Percentiles rank a stretch among this genome's conserved stretches.
Conservation (phyloP, 2,888 invertebrate species). For the Harpagoxenus sublaevis region DNA sequence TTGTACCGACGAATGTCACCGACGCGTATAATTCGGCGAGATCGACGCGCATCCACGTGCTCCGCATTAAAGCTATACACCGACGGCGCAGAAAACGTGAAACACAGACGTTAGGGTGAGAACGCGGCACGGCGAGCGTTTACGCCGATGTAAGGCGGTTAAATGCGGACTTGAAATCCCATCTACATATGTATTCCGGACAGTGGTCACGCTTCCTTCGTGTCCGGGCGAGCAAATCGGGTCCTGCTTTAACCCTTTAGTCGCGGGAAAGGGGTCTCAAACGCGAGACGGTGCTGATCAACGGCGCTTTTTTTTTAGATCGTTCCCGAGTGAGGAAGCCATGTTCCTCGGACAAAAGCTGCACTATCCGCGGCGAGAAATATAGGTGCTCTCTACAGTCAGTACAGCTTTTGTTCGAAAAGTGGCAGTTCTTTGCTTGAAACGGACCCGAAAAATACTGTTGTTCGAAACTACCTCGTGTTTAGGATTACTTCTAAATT, state of each 20-base stretch:
- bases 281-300: background rate
- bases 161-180: constrained; percentile 45
- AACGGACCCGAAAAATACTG: constrained; percentile 10
- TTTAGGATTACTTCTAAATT: background rate
- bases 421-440: background rate
- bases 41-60: constrained; percentile 69
- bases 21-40: constrained; percentile 78
- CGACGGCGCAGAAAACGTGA: constrained; percentile 41
- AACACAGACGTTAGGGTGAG: constrained; percentile 49
- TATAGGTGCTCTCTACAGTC: background rate
- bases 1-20: constrained; percentile 78
- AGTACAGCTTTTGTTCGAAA: constrained; percentile 16
- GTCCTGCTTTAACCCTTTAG: constrained; percentile 17
- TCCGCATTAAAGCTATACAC: constrained; percentile 75
- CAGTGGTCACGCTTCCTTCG: constrained; percentile 31
- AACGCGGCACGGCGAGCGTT: constrained; percentile 21
- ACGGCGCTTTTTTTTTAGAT: background rate
- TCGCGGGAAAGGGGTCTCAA: background rate
- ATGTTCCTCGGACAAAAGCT: constrained; percentile 4
- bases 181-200: constrained; percentile 46
- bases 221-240: background rate
- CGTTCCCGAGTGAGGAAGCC: background rate
- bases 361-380: constrained; percentile 1
- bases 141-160: constrained; percentile 28
- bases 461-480: constrained; percentile 7